phyloP scores from a whole-genome alignment of 1,140 invertebrate species.

The Bilobella aurantiaca region DNA sequence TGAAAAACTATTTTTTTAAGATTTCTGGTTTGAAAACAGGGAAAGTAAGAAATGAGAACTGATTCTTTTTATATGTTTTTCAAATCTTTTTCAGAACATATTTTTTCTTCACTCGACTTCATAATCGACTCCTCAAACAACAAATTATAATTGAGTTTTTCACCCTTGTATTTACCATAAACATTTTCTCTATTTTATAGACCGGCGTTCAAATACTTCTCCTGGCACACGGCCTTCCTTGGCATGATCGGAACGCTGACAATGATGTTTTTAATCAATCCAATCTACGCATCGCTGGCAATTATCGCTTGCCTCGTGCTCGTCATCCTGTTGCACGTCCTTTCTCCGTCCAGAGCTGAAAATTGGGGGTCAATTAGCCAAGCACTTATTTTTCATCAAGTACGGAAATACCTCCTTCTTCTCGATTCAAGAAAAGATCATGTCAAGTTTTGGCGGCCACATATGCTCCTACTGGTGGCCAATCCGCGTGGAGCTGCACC shows the following conservation, averaged over 20 bases:
- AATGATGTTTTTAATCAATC: slow-evolving; percentile 94
- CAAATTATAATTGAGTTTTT: neutral
- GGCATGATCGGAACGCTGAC: slow-evolving; percentile 75
- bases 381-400: slow-evolving; percentile 97
- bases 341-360: slow-evolving; percentile 69
- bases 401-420: slow-evolving; percentile 90
- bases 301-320: slow-evolving; percentile 67
- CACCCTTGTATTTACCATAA: neutral
- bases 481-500: slow-evolving; percentile 82
- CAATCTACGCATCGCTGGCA: slow-evolving; percentile 63
- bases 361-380: slow-evolving; percentile 96
- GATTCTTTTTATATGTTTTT: too few relatives aligned
- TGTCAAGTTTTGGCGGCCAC: slow-evolving; percentile 98
- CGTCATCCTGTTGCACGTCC: slow-evolving; percentile 78
- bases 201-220: slow-evolving; percentile 93
- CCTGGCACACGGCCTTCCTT: slow-evolving; percentile 80
- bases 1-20: too few relatives aligned
- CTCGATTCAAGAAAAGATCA: slow-evolving; percentile 93
- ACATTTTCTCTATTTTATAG: slow-evolving; percentile 44
- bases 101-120: too few relatives aligned
- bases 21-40: too few relatives aligned
- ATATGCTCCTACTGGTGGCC: slow-evolving; percentile 84
- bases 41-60: too few relatives aligned
- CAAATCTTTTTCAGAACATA: too few relatives aligned
- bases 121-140: neutral